Conservation (phyloP, 1,140 invertebrate species). For the Drosophila carrolli region DNA sequence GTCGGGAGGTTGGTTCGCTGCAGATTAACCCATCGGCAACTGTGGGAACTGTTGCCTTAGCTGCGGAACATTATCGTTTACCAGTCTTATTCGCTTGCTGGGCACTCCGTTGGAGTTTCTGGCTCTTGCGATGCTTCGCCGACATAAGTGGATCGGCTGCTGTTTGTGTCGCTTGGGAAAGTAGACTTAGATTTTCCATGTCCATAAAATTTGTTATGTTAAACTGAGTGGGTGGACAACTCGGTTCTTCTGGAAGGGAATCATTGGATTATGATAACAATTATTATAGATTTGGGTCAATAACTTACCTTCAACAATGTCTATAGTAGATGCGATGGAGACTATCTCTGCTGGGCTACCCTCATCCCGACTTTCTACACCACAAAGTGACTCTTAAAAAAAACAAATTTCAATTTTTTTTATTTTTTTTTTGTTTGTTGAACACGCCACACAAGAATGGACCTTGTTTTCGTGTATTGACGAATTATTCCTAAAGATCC, state of each 20-base stretch:
- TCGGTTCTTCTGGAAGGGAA: background rate
- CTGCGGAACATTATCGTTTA: too few species aligned
- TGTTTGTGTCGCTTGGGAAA: background rate
- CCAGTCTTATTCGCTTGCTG: too few species aligned
- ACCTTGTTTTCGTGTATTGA: too few species aligned
- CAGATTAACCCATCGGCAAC: too few species aligned
- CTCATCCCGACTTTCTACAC: background rate
- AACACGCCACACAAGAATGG: too few species aligned
- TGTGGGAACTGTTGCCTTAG: too few species aligned
- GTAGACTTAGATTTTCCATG: background rate
- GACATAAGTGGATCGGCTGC: conserved; percentile 14
- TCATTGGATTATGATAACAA: too few species aligned
- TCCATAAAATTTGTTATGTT: conserved; percentile 10
- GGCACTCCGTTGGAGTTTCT: background rate
- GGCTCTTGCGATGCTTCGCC: background rate
- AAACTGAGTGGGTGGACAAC: conserved; percentile 7
- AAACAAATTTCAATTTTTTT: too few species aligned
- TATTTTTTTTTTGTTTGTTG: too few species aligned
- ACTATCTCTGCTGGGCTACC: background rate
- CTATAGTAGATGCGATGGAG: background rate
- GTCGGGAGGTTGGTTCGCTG: too few species aligned
- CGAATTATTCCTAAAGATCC: too few species aligned
- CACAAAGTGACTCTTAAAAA: background rate
- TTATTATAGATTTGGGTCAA: background rate
- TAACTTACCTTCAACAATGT: background rate